Percentiles rank a stretch among this genome's conserved stretches.
Conservation (phyloP, 2,113 vertebrate genomes). For the Brachyhypopomus occidentalis region DNA sequence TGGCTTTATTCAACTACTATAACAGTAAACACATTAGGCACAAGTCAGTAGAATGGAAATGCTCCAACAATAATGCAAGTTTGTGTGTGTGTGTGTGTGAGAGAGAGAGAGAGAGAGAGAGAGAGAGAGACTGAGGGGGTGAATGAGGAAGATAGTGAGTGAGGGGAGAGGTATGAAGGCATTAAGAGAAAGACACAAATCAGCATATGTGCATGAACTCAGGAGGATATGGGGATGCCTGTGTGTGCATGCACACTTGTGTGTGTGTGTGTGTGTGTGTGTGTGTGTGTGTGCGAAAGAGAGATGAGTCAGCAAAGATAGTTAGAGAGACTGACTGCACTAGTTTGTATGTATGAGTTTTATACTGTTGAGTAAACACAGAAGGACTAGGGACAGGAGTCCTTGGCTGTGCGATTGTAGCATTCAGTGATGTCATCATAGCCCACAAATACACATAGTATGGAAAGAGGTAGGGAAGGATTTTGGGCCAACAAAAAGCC, state of each 20-base stretch:
- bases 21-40: too few relatives aligned
- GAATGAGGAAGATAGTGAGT: not conserved
- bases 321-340: not conserved
- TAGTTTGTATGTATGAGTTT: not conserved
- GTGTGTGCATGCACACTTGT: conserved; percentile 25
- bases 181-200: not conserved
- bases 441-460: conserved; percentile 37
- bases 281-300: too few relatives aligned
- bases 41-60: too few relatives aligned
- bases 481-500: conserved; percentile 30
- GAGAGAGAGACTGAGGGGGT: not conserved
- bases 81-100: conserved; percentile 17
- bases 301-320: too few relatives aligned
- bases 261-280: not conserved
- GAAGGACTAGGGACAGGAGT: conserved; percentile 9
- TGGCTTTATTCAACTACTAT: too few relatives aligned
- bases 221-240: not conserved
- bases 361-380: not conserved
- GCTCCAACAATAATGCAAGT: not conserved
- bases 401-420: conserved; percentile 29
- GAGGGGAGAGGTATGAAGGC: too few relatives aligned
- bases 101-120: too few relatives aligned
- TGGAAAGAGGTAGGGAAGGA: conserved; percentile 20
- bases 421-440: conserved; percentile 30
- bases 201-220: not conserved